These are phyloP conservation scores for Gymnopithys bicolor DNA, from an alignment of 2,797 vertebrate genomes.

Conservation along the genomic window DNA sequence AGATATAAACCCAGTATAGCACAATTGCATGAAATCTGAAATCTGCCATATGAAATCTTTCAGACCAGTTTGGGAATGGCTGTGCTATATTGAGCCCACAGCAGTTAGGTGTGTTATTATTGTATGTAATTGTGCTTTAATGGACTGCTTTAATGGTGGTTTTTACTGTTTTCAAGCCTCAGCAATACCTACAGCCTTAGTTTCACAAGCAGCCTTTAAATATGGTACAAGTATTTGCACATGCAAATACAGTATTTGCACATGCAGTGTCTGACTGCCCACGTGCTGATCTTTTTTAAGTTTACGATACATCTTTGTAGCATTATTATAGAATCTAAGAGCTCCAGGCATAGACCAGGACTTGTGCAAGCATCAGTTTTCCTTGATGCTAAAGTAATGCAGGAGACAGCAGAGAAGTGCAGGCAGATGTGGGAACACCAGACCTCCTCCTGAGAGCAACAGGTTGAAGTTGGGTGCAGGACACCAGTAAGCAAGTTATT, in stretches of 20 bases:
- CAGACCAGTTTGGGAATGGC: neutral
- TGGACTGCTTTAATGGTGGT: neutral
- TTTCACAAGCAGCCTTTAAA: neutral
- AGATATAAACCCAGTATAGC: neutral
- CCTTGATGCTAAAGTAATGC: neutral
- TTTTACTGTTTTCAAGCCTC: neutral
- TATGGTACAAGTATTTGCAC: neutral
- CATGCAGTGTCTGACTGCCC: neutral
- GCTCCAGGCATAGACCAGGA: neutral
- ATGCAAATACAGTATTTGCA: neutral
- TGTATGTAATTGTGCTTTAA: neutral
- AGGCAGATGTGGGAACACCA: neutral
- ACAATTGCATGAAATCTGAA: neutral
- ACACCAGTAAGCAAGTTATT: fast-evolving
- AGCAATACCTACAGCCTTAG: neutral
- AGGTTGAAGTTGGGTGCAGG: neutral
- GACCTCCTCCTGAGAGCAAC: neutral
- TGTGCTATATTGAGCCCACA: neutral
- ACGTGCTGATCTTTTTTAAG: neutral
- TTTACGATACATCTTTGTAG: neutral
- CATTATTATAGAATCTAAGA: neutral
- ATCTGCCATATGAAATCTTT: neutral
- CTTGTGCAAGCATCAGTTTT: neutral
- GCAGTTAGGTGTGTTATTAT: neutral
- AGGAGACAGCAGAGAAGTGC: neutral